Percentiles rank a stretch among this genome's conserved stretches.
These are phyloP conservation scores for Tinamus guttatus DNA, from an alignment of 2,113 vertebrate species.

Conservation along the genomic window DNA sequence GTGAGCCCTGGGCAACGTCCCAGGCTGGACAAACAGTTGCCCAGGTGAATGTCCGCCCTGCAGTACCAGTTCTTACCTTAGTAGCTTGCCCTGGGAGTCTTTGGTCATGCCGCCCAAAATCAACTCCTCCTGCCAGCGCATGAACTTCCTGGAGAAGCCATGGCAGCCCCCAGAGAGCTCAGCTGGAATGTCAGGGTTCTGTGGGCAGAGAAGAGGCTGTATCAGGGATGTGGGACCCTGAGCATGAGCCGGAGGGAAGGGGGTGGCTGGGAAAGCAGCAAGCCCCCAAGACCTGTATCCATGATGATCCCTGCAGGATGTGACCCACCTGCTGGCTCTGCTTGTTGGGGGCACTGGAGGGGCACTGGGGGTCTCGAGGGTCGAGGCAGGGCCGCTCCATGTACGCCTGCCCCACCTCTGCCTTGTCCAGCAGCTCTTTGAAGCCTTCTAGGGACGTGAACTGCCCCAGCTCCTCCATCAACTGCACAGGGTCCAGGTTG, in stretches of 20 bases:
- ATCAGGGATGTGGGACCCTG: neutral
- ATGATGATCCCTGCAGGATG: accelerated
- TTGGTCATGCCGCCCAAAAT: slow-evolving; percentile 90
- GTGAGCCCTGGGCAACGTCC: neutral
- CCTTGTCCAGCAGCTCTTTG: slow-evolving; percentile 95
- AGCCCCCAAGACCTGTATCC: neutral
- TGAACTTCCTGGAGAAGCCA: slow-evolving; percentile 97
- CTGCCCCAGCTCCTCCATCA: slow-evolving; percentile 95
- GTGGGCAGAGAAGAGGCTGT: neutral
- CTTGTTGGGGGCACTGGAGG: slow-evolving; percentile 92
- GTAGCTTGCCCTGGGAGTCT: slow-evolving; percentile 86
- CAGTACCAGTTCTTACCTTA: slow-evolving; percentile 81
- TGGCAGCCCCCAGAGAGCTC: slow-evolving; percentile 93
- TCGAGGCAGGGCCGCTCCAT: slow-evolving; percentile 94
- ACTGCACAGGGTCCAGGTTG: slow-evolving; percentile 94
- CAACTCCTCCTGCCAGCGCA: slow-evolving; percentile 98
- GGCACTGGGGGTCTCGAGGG: slow-evolving; percentile 90
- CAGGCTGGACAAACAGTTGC: neutral
- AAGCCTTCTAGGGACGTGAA: slow-evolving; percentile 95
- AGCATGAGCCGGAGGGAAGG: neutral
- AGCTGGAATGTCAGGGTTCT: slow-evolving; percentile 87
- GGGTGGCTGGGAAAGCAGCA: neutral
- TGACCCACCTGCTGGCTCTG: slow-evolving; percentile 77
- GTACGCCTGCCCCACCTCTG: slow-evolving; percentile 97
- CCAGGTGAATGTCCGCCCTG: accelerated